Conservation (phyloP, 2,888 invertebrate species). For the Fissipunctia ypsillon region DNA sequence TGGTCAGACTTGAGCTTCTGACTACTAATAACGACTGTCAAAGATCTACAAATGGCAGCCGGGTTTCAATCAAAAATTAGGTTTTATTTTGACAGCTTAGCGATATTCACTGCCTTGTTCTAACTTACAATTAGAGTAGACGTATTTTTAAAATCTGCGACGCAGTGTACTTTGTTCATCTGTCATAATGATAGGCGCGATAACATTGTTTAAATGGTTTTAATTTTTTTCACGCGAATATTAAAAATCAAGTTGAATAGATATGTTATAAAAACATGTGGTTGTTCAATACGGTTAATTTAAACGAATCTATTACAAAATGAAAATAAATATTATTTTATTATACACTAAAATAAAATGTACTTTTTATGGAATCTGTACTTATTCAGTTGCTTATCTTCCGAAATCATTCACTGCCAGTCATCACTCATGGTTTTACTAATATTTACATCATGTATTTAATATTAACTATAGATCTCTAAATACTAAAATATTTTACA, state of each 20-base stretch:
- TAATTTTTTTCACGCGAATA: background rate
- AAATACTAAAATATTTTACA: slow-evolving; percentile 57
- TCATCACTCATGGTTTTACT: slow-evolving; percentile 17
- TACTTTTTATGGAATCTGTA: slow-evolving; percentile 33
- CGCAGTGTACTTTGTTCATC: slow-evolving; percentile 10
- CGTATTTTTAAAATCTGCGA: background rate
- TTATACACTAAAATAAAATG: slow-evolving; percentile 7
- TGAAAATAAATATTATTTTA: background rate
- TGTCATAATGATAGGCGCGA: background rate
- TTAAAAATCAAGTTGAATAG: no score
- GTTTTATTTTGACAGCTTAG: background rate
- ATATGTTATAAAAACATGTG: background rate
- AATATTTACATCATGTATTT: slow-evolving; percentile 30
- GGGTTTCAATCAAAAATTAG: no score
- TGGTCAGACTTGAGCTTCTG: no score
- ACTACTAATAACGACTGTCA: background rate
- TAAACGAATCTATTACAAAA: background rate
- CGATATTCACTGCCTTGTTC: background rate
- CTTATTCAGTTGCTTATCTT: slow-evolving; percentile 19
- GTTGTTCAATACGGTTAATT: background rate
- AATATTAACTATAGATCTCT: slow-evolving; percentile 52
- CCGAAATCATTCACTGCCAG: slow-evolving; percentile 40
- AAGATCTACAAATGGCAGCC: background rate
- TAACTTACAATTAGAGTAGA: no score
- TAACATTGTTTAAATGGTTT: background rate